Evolutionary conservation across 2,888 invertebrate species (phyloP).

Genomic region (Andrena fulva): DNA sequence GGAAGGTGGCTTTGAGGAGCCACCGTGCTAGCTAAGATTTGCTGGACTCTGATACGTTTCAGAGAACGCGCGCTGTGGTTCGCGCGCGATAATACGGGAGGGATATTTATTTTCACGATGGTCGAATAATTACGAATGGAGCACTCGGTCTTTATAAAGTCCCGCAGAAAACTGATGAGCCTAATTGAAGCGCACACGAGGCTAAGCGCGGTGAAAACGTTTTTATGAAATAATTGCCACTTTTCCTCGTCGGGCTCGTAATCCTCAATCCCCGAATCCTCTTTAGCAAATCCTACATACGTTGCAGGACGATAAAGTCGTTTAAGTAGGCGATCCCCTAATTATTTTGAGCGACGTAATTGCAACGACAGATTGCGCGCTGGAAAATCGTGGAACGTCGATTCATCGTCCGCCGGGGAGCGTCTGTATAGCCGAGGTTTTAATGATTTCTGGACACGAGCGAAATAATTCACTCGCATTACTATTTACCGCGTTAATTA

Average conservation of each 20-base stretch:
- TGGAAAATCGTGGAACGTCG: not conserved
- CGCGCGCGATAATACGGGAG: too few relatives aligned
- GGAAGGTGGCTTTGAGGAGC: not conserved
- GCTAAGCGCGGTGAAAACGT: too few relatives aligned
- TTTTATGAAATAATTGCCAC: not conserved
- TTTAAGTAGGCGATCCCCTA: constrained; percentile 5
- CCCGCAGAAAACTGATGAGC: too few relatives aligned
- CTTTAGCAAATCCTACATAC: not conserved
- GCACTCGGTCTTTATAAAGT: too few relatives aligned
- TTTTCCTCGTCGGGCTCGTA: not conserved
- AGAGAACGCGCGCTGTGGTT: too few relatives aligned
- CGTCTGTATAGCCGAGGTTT: constrained; percentile 24
- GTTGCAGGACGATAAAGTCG: constrained; percentile 5
- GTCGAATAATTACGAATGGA: too few relatives aligned
- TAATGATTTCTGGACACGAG: constrained; percentile 43
- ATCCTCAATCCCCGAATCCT: not conserved
- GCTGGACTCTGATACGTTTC: too few relatives aligned
- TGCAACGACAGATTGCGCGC: not conserved
- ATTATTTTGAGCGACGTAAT: constrained; percentile 34
- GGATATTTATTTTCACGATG: too few relatives aligned
- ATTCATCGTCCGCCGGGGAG: not conserved
- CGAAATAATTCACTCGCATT: constrained; percentile 52
- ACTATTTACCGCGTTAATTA: constrained; percentile 59
- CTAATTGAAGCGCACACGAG: too few relatives aligned
- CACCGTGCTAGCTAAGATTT: not conserved